Base-by-base conservation (phyloP, 1,140 invertebrate species). In the Spodoptera frugiperda region DNA sequence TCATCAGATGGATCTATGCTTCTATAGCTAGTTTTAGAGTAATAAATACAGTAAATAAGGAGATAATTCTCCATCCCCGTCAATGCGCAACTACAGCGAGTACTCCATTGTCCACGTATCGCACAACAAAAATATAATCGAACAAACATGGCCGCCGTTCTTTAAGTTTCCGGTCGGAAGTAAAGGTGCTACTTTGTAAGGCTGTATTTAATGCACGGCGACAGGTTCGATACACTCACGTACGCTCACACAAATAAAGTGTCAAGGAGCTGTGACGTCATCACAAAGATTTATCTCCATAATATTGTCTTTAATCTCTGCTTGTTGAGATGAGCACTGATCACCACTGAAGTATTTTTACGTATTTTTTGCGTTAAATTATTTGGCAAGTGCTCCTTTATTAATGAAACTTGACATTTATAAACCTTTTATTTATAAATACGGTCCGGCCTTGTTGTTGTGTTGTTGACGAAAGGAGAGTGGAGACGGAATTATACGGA, bases 121-220 rank as follows among this genome's bases (percentile, higher is more conserved):
- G 30, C 5, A 8, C 14, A 17, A 39, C 57, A 33, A 61, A n/a
- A 33, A 61, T 61, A 61, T 17, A 61, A 33, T 61, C n/a, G 57
- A 33, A 25, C 30, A 61, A 61, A 59, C 14, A 61, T 61, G 14
- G 15, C 14, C 25, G 15, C 14, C 30, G 15, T 33, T 61, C 30
- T 61, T 61, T n/a, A 17, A 65, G 61, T 65, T 65, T 65, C 61
- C 61, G 61, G 61, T 48, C 39, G 61, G 61, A 65, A 65, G 61
- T 65, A 46, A 46, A 65, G 61, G 61, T 46, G 11, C 6, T 63
- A 48, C 39, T 46, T 48, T 65, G 61, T 21, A 48, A 65, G 61
- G 61, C 44, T 65, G 46, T 65, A 63, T 63, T 63, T 48, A 63
- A 63, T 39, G 39, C 12, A 15, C 4, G 6, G n/a, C 0, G 10